A percentile compares a stretch with the other conserved stretches of the same genome.
These are phyloP conservation scores for Actinemys pallida DNA, from an alignment of 2,113 vertebrate species.

Conservation along the genomic window DNA sequence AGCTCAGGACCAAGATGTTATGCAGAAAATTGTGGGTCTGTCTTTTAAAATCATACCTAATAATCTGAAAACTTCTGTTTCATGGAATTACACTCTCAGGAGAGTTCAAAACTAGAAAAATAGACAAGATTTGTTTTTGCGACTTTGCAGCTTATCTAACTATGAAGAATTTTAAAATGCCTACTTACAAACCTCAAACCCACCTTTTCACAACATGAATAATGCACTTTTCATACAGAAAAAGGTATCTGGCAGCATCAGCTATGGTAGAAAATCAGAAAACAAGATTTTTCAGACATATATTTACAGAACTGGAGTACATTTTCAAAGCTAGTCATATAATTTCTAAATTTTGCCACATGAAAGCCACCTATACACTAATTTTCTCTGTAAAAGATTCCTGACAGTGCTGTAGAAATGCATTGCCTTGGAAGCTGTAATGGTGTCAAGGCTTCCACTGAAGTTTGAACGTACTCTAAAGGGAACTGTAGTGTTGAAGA, in stretches of 20 bases:
- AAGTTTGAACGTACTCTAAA: background rate
- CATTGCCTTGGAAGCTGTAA: background rate
- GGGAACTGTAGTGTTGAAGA: background rate
- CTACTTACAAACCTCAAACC: background rate
- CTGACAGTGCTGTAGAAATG: background rate
- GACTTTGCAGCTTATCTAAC: background rate
- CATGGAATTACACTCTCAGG: background rate
- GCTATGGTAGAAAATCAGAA: background rate
- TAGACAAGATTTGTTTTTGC: background rate
- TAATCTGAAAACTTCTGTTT: background rate
- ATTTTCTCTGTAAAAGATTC: background rate
- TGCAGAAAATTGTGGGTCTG: background rate
- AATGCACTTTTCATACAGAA: background rate
- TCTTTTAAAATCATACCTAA: background rate
- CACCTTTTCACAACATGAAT: background rate
- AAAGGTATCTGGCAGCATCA: background rate
- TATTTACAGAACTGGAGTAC: background rate
- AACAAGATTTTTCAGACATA: background rate
- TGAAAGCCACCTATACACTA: background rate
- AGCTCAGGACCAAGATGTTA: background rate
- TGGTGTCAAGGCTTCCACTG: background rate
- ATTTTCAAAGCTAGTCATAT: background rate
- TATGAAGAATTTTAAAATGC: background rate
- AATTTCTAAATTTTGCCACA: background rate
- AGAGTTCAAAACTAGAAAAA: background rate